A percentile compares a stretch with the other conserved stretches of the same genome.
Conservation (phyloP, 2,113 vertebrate species). For the Embiotoca jacksoni region DNA sequence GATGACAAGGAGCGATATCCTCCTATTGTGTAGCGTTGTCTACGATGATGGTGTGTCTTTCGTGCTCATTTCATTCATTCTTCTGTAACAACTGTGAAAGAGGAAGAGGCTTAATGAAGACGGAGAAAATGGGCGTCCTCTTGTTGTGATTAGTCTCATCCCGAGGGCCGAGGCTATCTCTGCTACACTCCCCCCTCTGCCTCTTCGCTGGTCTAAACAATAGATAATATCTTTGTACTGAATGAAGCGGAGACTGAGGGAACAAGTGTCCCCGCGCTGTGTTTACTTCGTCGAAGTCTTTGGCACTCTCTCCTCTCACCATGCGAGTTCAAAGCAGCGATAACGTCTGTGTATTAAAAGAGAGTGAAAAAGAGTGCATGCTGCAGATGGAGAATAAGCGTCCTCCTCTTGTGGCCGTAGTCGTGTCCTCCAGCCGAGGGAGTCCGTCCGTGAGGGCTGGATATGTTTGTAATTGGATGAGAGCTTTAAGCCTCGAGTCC, state of each 20-base stretch:
- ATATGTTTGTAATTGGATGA: slow-evolving; percentile 70
- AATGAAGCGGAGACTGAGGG: slow-evolving; percentile 29
- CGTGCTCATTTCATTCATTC: background rate
- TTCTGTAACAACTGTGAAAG: background rate
- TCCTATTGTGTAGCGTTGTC: slow-evolving; percentile 6
- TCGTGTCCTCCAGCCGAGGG: slow-evolving; percentile 45
- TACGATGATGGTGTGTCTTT: slow-evolving; percentile 16
- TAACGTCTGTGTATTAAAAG: slow-evolving; percentile 58
- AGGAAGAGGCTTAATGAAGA: slow-evolving; percentile 7
- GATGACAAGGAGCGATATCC: background rate
- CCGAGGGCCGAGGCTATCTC: slow-evolving; percentile 30
- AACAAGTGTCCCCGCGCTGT: background rate
- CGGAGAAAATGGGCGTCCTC: slow-evolving; percentile 3
- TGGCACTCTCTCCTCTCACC: slow-evolving; percentile 2
- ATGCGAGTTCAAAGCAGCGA: slow-evolving; percentile 17
- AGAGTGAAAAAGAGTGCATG: slow-evolving; percentile 34
- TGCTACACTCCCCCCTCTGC: no score
- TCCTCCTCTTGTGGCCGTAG: slow-evolving; percentile 17
- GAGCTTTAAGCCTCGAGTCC: slow-evolving; percentile 56
- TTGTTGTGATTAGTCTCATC: slow-evolving; percentile 53
- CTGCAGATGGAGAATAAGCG: slow-evolving; percentile 35
- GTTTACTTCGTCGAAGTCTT: slow-evolving; percentile 35
- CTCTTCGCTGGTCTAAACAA: slow-evolving; percentile 1
- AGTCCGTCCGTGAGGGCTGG: slow-evolving; percentile 36
- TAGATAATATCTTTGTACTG: slow-evolving; percentile 54